Base-by-base conservation (phyloP, 2,888 invertebrate genomes). In the Oithona nana region DNA sequence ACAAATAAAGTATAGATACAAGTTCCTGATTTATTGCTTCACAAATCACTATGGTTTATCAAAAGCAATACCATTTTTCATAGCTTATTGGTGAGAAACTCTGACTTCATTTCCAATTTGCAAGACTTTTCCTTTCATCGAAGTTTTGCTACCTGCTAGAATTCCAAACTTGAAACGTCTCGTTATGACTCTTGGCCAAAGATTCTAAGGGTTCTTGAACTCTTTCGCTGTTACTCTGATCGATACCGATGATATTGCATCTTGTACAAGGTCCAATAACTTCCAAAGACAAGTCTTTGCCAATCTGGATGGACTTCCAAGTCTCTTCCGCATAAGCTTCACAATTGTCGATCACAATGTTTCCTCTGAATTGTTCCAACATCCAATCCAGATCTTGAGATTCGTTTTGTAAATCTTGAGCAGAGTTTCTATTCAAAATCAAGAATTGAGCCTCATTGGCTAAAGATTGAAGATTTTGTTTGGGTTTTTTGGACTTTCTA, bases 401-500 rank as follows among this genome's bases (percentile, higher is more conserved):
- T 22, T 54, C n/a, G 4, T 6, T 26, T 11, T 11, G 11, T 16
- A 59, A 49, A 2, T 50, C 50, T 16, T 28, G 20, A 24, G 29
- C 48, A 48, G 26, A 28, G n/a, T 22, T 28, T 26, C 50, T 48
- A 50, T 50, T 59, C 13, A 59, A 24, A 22, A 59, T 29, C 64
- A 66, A 65, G 64, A 65, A 65, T 64, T 66, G 65, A 65, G 65
- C 66, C 75, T 88, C 83, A 73, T 89, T 92, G 57, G 82, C 81
- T 64, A 89, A 74, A 0, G 86, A 83, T 30, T 83, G 73, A 29
- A 28, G 20, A 13, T 52, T 59, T 75, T 69, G 51, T 55, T 57
- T 64, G 39, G 31, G 48, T 54, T 39, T 39, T 39, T 16, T 39
- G 39, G 39, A 16, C 39, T 39, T 39, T 6, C 39, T 6, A 11